Base-by-base conservation (phyloP, 2,888 invertebrate species). In the Andrena marginata region DNA sequence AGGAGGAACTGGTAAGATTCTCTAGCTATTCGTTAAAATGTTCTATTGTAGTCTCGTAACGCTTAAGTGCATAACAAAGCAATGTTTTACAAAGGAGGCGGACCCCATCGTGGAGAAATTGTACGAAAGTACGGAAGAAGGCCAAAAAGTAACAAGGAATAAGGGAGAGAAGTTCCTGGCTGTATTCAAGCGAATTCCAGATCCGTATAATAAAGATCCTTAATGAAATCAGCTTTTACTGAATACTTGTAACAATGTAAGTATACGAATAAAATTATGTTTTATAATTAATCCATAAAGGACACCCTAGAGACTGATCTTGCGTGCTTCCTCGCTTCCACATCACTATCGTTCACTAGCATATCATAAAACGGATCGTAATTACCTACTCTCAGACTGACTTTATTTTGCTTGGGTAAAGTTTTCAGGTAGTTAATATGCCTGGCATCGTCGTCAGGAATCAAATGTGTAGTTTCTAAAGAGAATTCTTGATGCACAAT, bases 91-190 rank as follows among this genome's bases (percentile, higher is more conserved):
- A 77, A 93, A 98, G 98, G 95, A 95, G 91, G 93, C 93, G 5
- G 99, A 99, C 95, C 96, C 97, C 1, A 96, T 99, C 76, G 96
- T 99, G n/a, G 97, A 97, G 6, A 97, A 98, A 94, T 95, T 99
- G 7, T 98, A 96, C 93, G 97, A 97, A 91, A 98, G 98, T 92
- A 98, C 99, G 60, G 99, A 99, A 95, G 99, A 99, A 95, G 99
- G 99, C 0, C 97, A 99, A 94, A 99, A 99, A 95, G 99, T 99
- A 0, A 97, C 98, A 0, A 96, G 99, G 90, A 99, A 99, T 94
- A 97, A 97, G 88, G 99, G 99, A 60, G 96, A 97, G 68, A 99
- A 99, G 94, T 99, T 96, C 95, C 94, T 98, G 82, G 99, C 99
- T 73, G 97, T 99, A 75, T 99, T 98, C 93, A 95, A 96, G 92